Conservation (phyloP, 2,797 vertebrate species). For the Gambusia yucatana region DNA sequence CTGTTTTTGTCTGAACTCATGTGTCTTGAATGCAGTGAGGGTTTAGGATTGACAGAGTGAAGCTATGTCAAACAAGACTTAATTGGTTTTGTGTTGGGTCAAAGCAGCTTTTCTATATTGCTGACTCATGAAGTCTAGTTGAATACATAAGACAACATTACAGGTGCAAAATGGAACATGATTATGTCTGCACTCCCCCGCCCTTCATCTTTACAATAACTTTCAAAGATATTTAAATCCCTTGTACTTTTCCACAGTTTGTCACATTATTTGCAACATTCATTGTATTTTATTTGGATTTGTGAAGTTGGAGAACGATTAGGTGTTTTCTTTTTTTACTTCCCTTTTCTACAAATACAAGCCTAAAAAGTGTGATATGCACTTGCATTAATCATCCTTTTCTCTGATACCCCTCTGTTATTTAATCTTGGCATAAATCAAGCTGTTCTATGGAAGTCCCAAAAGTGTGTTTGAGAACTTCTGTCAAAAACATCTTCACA, state of each 20-base stretch:
- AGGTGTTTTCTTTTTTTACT: background rate
- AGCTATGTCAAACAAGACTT: background rate
- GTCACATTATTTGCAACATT: background rate
- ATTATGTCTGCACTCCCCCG: background rate
- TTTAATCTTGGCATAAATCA: background rate
- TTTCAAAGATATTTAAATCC: background rate
- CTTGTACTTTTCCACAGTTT: background rate
- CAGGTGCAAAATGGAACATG: background rate
- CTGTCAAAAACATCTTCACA: background rate
- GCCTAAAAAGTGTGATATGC: background rate
- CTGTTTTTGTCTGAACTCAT: conserved; percentile 26
- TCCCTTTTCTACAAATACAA: background rate
- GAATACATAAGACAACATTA: background rate
- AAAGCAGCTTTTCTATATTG: background rate
- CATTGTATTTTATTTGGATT: background rate
- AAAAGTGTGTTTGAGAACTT: background rate
- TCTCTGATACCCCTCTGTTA: background rate
- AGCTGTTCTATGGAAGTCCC: background rate
- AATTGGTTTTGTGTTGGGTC: background rate
- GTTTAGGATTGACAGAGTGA: background rate
- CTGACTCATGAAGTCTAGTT: background rate
- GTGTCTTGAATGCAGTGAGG: conserved; percentile 4
- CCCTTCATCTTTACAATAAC: conserved; percentile 1
- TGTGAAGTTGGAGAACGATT: background rate
- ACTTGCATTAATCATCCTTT: background rate